Percentiles rank a stretch among this genome's conserved stretches.
These are phyloP conservation scores for Atrichornis clamosus DNA, from an alignment of 2,113 vertebrate species.

Conservation along the genomic window DNA sequence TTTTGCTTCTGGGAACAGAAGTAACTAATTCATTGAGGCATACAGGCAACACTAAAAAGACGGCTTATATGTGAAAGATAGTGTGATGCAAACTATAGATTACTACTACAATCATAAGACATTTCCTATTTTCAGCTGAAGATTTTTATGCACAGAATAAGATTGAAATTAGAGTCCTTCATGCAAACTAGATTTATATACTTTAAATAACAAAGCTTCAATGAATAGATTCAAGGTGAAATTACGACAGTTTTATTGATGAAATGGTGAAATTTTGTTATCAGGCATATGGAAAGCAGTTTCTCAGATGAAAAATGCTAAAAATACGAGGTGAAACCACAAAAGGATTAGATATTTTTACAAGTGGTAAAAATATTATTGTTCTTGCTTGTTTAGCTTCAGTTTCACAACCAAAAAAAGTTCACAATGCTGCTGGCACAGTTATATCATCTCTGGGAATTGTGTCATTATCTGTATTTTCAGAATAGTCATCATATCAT, in stretches of 20 bases:
- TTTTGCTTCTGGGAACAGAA: background rate
- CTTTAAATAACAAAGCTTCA: background rate
- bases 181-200: background rate
- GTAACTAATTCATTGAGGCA: background rate
- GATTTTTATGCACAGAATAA: background rate
- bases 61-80: background rate
- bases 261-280: background rate
- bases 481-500: background rate
- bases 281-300: background rate
- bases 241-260: background rate
- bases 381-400: background rate
- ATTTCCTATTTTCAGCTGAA: background rate
- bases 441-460: background rate
- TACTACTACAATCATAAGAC: background rate
- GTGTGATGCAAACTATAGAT: background rate
- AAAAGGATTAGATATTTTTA: background rate
- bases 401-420: background rate
- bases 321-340: background rate
- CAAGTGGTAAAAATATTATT: background rate
- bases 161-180: background rate
- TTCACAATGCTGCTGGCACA: background rate
- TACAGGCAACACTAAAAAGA: background rate
- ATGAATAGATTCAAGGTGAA: constrained; percentile 11
- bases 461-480: background rate
- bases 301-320: background rate